These are phyloP conservation scores for Bufo bufo DNA, from an alignment of 2,113 vertebrate genomes.

Conservation along the genomic window DNA sequence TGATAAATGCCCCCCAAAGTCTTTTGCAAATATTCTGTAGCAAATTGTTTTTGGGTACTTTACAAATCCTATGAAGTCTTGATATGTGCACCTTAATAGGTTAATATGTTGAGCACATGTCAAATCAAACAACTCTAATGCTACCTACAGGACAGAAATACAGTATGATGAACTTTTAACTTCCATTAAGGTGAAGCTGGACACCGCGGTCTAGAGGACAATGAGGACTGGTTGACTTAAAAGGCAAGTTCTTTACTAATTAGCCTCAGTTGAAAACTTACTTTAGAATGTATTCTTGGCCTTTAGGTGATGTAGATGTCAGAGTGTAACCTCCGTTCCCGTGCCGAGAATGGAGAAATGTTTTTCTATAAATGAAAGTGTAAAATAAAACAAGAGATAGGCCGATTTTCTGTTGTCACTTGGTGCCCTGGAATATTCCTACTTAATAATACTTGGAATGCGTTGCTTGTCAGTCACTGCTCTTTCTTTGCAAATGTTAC, in stretches of 20 bases:
- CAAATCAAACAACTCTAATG: background rate
- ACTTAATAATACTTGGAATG: constrained; percentile 76
- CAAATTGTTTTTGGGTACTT: background rate
- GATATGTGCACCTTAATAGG: background rate
- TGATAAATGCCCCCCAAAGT: too few relatives aligned
- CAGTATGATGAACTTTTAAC: constrained; percentile 23
- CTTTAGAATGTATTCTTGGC: constrained; percentile 24
- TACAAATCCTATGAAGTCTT: background rate
- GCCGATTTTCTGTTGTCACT: constrained; percentile 59
- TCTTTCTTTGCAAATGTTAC: constrained; percentile 82
- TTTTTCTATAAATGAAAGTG: constrained; percentile 50
- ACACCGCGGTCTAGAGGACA: constrained; percentile 9
- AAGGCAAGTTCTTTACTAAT: constrained; percentile 39
- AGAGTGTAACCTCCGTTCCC: constrained; percentile 21
- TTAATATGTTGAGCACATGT: background rate
- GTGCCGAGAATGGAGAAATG: constrained; percentile 31
- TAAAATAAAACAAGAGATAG: constrained; percentile 53
- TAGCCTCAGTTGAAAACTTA: constrained; percentile 29
- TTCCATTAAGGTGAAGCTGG: background rate
- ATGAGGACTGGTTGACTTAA: constrained; percentile 29
- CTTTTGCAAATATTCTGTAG: too few relatives aligned
- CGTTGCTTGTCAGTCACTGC: constrained; percentile 75
- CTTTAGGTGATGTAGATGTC: constrained; percentile 52
- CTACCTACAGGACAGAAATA: background rate
- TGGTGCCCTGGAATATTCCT: constrained; percentile 67